Conservation (phyloP, 2,888 invertebrate genomes). For the Abscondita cerata region DNA sequence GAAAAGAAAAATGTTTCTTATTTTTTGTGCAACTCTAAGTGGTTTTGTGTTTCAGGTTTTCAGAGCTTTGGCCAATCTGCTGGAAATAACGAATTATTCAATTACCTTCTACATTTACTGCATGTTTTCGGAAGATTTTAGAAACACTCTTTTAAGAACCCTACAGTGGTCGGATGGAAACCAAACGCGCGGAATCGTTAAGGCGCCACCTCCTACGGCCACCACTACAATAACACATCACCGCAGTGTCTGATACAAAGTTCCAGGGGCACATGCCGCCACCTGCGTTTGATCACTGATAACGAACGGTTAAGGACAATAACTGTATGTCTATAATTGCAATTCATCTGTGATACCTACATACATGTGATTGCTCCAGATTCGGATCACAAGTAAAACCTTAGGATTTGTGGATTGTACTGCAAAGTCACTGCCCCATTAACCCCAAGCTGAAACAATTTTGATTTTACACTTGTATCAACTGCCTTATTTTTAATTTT, state of each 20-base stretch:
- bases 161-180: conserved; percentile 65
- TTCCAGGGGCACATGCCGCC: conserved; percentile 42
- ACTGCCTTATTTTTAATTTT: not conserved
- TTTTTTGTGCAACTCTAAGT: conserved; percentile 1
- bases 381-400: not conserved
- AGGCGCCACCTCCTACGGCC: conserved; percentile 53
- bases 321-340: conserved; percentile 22
- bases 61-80: conserved; percentile 73
- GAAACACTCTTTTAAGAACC: conserved; percentile 72
- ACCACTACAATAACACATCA: conserved; percentile 58
- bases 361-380: conserved; percentile 11
- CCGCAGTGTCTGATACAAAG: conserved; percentile 56
- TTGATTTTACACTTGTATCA: no score
- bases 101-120: conserved; percentile 82
- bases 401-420: no score
- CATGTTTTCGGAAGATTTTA: conserved; percentile 78
- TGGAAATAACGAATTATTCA: conserved; percentile 79
- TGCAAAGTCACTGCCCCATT: conserved; percentile 4
- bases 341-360: conserved; percentile 30
- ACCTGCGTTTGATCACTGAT: conserved; percentile 41
- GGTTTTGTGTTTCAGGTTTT: conserved; percentile 62
- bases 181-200: conserved; percentile 48
- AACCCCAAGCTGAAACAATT: no score
- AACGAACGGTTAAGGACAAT: conserved; percentile 19
- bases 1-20: conserved; percentile 8